Evolutionary conservation across 2,888 invertebrate species (phyloP).

Genomic region (Cerastis leucographa): DNA sequence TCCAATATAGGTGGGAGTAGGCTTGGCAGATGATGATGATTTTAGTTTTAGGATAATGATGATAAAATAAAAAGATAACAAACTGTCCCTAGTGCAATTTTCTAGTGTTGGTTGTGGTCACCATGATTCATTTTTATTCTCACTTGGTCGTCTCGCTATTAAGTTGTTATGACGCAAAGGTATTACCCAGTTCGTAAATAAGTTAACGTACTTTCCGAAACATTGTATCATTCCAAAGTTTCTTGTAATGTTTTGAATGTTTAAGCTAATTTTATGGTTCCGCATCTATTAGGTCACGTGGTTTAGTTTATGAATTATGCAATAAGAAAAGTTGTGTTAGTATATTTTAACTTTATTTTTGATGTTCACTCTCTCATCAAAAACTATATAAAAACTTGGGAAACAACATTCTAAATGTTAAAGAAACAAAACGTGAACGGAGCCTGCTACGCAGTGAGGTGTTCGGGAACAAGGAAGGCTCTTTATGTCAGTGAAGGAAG

Average conservation of each 20-base stretch:
- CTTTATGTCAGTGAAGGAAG: slow-evolving; percentile 78
- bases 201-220: slow-evolving; percentile 49
- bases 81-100: not conserved
- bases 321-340: too few relatives aligned
- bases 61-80: too few relatives aligned
- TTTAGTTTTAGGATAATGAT: not conserved
- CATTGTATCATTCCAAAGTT: slow-evolving; percentile 41
- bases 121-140: slow-evolving; percentile 7
- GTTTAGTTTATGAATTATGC: not conserved
- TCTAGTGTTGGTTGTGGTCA: slow-evolving; percentile 18
- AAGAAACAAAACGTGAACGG: slow-evolving; percentile 53
- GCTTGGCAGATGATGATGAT: not conserved
- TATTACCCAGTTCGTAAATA: slow-evolving; percentile 51
- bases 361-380: not conserved
- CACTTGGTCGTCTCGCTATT: slow-evolving; percentile 9
- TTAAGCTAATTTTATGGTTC: slow-evolving; percentile 33
- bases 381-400: not conserved
- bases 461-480: slow-evolving; percentile 79
- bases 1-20: too few relatives aligned
- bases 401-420: not conserved
- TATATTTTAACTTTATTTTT: not conserved
- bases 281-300: slow-evolving; percentile 16
- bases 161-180: slow-evolving; percentile 52
- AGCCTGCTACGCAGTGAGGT: slow-evolving; percentile 79
- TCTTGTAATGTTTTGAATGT: slow-evolving; percentile 45